Base-by-base conservation (phyloP, 2,888 invertebrate species). In the Synanthedon myopaeformis region DNA sequence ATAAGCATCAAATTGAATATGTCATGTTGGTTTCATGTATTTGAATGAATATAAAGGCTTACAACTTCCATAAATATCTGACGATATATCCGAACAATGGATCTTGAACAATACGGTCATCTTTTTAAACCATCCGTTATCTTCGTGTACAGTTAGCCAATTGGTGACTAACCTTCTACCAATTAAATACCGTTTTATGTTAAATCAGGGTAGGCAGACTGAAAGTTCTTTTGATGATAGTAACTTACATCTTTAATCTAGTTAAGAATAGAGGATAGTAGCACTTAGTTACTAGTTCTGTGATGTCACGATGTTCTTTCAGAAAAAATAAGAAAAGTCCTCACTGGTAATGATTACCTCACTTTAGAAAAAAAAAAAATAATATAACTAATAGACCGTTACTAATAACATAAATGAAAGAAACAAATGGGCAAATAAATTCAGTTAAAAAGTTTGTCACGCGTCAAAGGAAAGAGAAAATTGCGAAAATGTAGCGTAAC, bases 401-500 rank as follows among this genome's bases (percentile, higher is more conserved):
- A 54, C 50, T 53, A 42, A 45, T 42, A 42, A 35, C 10, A 35
- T 35, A 35, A 35, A 10, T 35, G 10, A 35, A 35, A 35, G 35
- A 35, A 35, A 35, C 35, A 35, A 35, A 35, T 35, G 10, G 35
- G 35, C 35, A 13, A 45, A 45, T 45, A 45, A 13, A 45, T n/a
- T 45, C n/a, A 45, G 14, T 45, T 10, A n/a, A 45, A 13, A 45
- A 45, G 14, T 45, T 49, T 67, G 76, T 81, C 76, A 81, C 78
- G 81, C 76, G 69, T 69, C 64, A 69, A 69, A 70, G 74, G 72
- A 61, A 63, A 61, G 70, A 65, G 77, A 74, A 78, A 80, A 81
- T 72, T 69, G 74, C 69, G 72, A 72, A 82, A 82, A 79, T 75
- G 65, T 76, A 65, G 69, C 78, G 80, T 63, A 72, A 76, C 80